Base-by-base conservation (phyloP, 2,113 vertebrate genomes). In the Theropithecus gelada region DNA sequence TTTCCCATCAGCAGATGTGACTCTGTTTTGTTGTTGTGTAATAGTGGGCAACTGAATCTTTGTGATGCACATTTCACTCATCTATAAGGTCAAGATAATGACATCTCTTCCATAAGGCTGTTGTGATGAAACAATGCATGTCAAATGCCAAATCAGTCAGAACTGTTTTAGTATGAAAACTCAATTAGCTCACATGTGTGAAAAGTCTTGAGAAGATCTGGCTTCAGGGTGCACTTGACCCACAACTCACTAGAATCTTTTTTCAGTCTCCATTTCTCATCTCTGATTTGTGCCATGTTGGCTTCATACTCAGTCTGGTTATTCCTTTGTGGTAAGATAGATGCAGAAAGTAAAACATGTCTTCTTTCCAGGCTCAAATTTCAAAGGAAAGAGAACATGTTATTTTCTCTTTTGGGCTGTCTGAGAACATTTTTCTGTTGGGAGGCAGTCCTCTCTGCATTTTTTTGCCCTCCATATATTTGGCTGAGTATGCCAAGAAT, bases 201-300 rank as follows among this genome's bases (percentile, higher is more conserved):
- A 95, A 92, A 83, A 76, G 52, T 59, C 38, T 78, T 45, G 43
- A 84, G 72, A 93, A 73, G 79, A 93, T 50, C 30, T 66, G 75
- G 40, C 76, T 93, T 59, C 48, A 48, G 50, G 45, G 4, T 45
- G 1, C 59, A 50, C 38, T 93, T 94, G 22, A 75, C 75, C 61
- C 8, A 6, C 80, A 93, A 68, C 50, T 91, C 35, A n/a, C 38
- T 68, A 27, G 22, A 17, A 81, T 25, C 27, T 75, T 79, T 70
- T n/a, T 30, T 50, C 48, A 23, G 45, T 64, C 79, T 93, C 22
- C 68, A 45, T 91, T 94, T 94, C 61, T 96, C 48, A 66, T 92
- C 38, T 92, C 57, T 87, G 80, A 96, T 43, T 97, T 95, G 59
- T 89, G n/a, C 23, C 32, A 27, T 13, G 25, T 59, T 90, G 83